phyloP scores from a whole-genome alignment of 1,140 invertebrate genomes.

The Odontomachus brunneus region DNA sequence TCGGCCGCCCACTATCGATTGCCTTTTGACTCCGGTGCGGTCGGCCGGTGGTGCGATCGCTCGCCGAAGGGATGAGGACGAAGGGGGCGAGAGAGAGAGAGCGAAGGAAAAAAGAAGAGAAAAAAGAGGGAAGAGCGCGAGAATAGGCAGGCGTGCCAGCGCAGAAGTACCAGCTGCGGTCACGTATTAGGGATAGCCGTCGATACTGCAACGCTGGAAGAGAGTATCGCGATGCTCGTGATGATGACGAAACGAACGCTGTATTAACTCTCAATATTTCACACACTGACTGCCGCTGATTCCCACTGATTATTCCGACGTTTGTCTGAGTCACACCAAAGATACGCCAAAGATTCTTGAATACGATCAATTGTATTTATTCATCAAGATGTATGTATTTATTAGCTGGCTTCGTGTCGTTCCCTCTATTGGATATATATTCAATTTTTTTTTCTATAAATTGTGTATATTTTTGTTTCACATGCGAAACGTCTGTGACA shows the following conservation, averaged over 20 bases:
- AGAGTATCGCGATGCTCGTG: constrained; percentile 2
- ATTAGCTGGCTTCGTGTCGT: no score
- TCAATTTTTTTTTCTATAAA: no score
- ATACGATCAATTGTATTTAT: no score
- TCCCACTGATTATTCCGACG: no score
- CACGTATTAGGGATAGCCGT: not conserved
- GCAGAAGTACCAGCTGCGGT: constrained; percentile 30
- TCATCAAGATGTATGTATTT: no score
- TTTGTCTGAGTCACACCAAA: no score
- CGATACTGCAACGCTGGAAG: not conserved
- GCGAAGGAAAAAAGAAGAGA: constrained; percentile 28
- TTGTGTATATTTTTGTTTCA: no score
- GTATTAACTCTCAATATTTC: no score
- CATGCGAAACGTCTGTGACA: no score
- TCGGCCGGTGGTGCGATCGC: constrained; percentile 52
- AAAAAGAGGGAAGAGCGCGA: not conserved
- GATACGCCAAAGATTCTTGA: no score
- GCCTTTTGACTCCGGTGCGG: constrained; percentile 70
- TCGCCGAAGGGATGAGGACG: constrained; percentile 55
- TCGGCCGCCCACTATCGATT: constrained; percentile 79
- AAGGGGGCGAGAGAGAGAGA: constrained; percentile 42
- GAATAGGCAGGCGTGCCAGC: constrained; percentile 27
- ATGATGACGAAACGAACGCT: not conserved
- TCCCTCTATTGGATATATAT: no score
- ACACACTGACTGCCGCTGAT: no score